Conservation (phyloP, 2,113 vertebrate genomes). For the Gopherus evgoodei region DNA sequence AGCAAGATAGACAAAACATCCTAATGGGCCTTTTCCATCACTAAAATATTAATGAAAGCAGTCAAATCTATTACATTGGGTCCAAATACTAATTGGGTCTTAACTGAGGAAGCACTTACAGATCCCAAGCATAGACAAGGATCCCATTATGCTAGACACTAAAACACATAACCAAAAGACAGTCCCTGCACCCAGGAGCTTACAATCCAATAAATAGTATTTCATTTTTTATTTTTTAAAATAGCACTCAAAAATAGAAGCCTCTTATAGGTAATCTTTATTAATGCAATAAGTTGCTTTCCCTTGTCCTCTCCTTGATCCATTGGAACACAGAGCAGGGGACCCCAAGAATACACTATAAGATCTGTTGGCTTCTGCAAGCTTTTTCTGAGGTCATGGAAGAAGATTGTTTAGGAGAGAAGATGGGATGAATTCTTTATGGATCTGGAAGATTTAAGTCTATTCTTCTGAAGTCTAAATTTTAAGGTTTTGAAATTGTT, state of each 20-base stretch:
- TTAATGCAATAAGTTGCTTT: neutral
- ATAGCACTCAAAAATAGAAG: neutral
- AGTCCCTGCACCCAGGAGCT: neutral
- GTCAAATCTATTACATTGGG: neutral
- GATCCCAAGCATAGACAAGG: neutral
- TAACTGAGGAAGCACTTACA: accelerated
- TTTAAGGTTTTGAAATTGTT: neutral
- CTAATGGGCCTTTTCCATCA: neutral
- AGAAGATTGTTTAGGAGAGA: neutral
- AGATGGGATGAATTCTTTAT: slow-evolving; percentile 26
- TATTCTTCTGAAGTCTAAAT: neutral
- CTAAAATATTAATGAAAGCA: neutral
- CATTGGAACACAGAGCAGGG: neutral
- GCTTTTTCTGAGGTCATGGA: neutral
- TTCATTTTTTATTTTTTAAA: neutral
- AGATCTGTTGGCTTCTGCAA: neutral
- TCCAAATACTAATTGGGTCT: neutral
- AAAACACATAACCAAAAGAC: neutral
- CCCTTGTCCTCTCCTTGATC: neutral
- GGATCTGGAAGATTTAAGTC: neutral
- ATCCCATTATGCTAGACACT: neutral
- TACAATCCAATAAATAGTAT: neutral
- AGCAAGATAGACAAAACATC: neutral
- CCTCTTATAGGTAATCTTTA: neutral
- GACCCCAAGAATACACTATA: neutral